Conservation (phyloP, 2,888 invertebrate genomes). For the Erpobdella octoculata region DNA sequence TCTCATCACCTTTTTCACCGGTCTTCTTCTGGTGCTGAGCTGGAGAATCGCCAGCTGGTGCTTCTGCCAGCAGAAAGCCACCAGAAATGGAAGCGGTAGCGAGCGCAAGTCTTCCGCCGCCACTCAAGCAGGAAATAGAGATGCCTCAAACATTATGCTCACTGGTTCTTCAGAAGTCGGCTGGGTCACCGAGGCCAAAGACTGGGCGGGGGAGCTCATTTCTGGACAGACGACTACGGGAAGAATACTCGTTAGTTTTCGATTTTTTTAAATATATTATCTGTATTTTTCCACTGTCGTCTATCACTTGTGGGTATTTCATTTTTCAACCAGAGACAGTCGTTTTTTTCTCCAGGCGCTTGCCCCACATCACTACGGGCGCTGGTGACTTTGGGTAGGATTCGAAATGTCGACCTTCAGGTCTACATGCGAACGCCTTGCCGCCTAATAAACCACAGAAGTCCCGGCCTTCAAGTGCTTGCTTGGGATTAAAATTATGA, state of each 20-base stretch:
- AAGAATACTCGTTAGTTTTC: conserved; percentile 56
- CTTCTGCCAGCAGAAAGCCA: conserved; percentile 61
- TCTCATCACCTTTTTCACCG: conserved; percentile 88
- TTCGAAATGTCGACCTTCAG: no score
- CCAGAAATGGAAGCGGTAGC: not conserved
- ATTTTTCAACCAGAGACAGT: no score
- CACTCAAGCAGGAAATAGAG: not conserved
- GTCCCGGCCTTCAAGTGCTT: no score
- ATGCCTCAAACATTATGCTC: not conserved
- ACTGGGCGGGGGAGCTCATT: conserved; percentile 99
- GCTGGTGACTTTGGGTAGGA: no score
- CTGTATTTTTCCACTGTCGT: not conserved
- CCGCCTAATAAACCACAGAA: no score
- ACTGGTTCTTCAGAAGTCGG: conserved; percentile 17
- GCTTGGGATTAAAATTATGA: no score
- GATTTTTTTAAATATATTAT: not conserved
- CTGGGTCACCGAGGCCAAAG: conserved; percentile 98
- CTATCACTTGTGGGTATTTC: no score
- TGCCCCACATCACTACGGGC: no score
- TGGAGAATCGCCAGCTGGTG: conserved; percentile 88
- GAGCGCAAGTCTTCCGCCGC: not conserved
- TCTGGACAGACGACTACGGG: conserved; percentile 99
- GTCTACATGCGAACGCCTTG: no score
- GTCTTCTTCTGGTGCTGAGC: conserved; percentile 80
- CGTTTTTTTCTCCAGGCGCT: no score